Base-by-base conservation (phyloP, 2,888 invertebrate species). In the Lamproptera curius region DNA sequence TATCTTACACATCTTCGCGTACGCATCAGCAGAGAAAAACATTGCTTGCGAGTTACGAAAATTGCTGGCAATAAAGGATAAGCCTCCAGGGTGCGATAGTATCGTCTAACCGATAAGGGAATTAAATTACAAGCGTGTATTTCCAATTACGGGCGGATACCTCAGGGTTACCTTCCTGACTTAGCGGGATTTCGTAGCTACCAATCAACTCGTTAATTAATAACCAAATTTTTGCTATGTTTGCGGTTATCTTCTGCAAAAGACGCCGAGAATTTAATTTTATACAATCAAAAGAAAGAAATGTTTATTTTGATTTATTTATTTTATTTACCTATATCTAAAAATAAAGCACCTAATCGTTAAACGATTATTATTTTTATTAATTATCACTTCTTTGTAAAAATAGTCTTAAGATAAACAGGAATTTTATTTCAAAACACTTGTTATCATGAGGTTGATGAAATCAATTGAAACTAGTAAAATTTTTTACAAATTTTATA, bases 91-190 rank as follows among this genome's bases (percentile, higher is more conserved):
- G 37, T 17, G 41, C 37, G 46, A 42, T 47, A 47, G 36, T 39
- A 46, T 46, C 46, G 31, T 36, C 42, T 47, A 17, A 36, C 15
- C 43, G 52, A 53, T 53, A 51, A 51, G 51, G 47, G 50, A 59
- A 56, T 59, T 59, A 56, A 57, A 57, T 57, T 52, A 53, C 51
- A 50, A 39, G 26, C 42, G 20, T 34, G 52, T 50, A 51, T 45
- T 45, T 39, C 50, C 42, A 52, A 52, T 53, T 42, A 51, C 46
- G 20, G 16, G 23, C 9, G 46, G 28, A 46, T 35, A 16, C 26
- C 65, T 63, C 66, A n/a, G 71, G 67, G 68, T 65, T 58, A 42
- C 31, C 35, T 42, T 36, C 28, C 41, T 37, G 42, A 47, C 37
- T 28, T n/a, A 10, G 15, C 10, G 14, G n/a, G 31, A 31, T 28